Evolutionary conservation across 2,797 vertebrate genomes (phyloP), one percentile per base, ranked within the genome.

Genomic region (Sciurus vulgaris): DNA sequence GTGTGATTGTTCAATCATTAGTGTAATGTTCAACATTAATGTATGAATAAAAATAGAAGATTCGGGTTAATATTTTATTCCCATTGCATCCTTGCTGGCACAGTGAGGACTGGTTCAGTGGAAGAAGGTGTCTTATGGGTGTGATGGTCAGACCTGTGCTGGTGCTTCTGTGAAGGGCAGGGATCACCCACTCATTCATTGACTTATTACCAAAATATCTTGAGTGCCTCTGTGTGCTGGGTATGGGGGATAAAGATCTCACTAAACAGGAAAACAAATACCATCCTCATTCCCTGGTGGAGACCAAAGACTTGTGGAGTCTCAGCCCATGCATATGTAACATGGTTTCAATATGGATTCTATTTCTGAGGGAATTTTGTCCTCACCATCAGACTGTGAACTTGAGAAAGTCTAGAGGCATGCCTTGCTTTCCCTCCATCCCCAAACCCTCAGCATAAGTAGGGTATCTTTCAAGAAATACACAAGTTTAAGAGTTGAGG

Each of bases 361-460:
- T 73, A 15, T 79, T 82, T 78, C 26, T 51, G 49, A 56, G 61
- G 38, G 49, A 24, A 18, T 59, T 90, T 81, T 69, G 51, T 44
- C 65, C 63, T 83, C 30, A 5, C 33, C 30, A 35, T 54, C 24
- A 38, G 44, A 73, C 14, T 12, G 6, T 76, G 59, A 72, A 9
- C 35, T 70, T 70, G 83, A 88, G 78, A 89, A 88, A 74, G 20
- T 38, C 11, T 15, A 14, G 54, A 85, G 17, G 35, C n/a, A 7
- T 0, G 0, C 0, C 24, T 33, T 44, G 6, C 41, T n/a, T 41
- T 13, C 13, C n/a, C 4, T 92, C 15, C 0, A 7, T 17, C 28
- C 38, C 24, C 14, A 63, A 1, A 24, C 10, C 17, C 30, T 18
- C 24, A 41, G 30, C 28, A n/a, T 24, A 13, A 20, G 15, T 24